Conservation (phyloP, 2,888 invertebrate genomes). For the Andrena flavipes region DNA sequence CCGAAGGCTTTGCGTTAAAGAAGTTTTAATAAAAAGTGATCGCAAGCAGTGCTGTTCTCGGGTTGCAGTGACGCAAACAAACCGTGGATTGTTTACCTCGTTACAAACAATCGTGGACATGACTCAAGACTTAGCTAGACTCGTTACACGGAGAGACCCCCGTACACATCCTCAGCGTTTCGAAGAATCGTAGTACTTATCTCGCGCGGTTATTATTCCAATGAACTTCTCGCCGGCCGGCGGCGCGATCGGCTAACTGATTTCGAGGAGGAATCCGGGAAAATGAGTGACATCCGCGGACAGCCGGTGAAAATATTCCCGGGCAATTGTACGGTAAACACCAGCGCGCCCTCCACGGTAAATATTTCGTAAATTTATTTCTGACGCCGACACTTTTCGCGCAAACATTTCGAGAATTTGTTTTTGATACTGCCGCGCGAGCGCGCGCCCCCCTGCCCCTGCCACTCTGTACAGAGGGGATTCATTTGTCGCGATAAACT, state of each 20-base stretch:
- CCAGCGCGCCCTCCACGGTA: neutral
- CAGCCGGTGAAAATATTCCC: neutral
- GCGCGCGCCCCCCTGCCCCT: neutral
- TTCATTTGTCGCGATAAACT: constrained; percentile 41
- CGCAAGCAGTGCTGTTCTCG: neutral
- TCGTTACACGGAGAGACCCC: neutral
- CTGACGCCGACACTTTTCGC: constrained; percentile 44
- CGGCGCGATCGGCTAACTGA: neutral
- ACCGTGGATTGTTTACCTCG: constrained; percentile 13
- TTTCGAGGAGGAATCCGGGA: neutral
- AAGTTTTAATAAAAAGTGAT: neutral
- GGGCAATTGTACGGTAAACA: constrained; percentile 6
- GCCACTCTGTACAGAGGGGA: neutral
- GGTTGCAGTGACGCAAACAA: neutral
- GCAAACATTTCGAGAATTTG: constrained; percentile 52
- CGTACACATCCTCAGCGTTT: constrained; percentile 24
- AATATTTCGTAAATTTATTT: constrained; percentile 51
- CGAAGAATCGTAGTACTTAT: constrained; percentile 33
- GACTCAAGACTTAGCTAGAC: constrained; percentile 1
- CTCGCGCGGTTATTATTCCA: constrained; percentile 9
- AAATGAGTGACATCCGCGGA: neutral
- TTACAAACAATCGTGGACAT: constrained; percentile 37
- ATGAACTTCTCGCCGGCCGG: neutral
- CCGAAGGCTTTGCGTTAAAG: neutral
- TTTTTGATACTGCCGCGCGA: constrained; percentile 26